phyloP scores from a whole-genome alignment of 2,888 invertebrate genomes.

The Cotesia congregata region DNA sequence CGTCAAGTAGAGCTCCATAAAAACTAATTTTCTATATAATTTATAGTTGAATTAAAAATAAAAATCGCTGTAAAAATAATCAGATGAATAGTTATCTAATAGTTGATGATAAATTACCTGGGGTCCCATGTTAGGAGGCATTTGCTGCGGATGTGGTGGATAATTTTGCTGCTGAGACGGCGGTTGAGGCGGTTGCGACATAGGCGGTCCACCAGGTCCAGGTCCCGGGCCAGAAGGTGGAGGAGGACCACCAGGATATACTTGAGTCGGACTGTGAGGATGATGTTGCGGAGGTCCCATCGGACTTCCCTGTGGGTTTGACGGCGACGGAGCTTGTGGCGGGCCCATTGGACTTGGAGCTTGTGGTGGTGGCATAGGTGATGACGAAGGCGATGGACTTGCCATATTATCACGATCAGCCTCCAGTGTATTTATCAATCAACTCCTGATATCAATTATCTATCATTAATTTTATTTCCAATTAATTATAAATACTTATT shows the following conservation, averaged over 20 bases:
- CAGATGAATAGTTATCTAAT: background rate
- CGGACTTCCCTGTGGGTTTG: constrained; percentile 70
- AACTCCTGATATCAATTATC: constrained; percentile 42
- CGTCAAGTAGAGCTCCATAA: constrained; percentile 44
- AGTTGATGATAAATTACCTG: constrained; percentile 55
- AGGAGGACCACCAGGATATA: constrained; percentile 54
- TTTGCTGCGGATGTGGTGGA: constrained; percentile 64
- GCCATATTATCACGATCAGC: constrained; percentile 74
- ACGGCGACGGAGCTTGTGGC: constrained; percentile 79
- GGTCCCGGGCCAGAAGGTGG: constrained; percentile 50
- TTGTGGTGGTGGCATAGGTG: constrained; percentile 90
- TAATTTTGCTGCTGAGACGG: constrained; percentile 62
- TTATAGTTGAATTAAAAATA: too few species aligned
- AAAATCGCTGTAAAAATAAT: background rate
- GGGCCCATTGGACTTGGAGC: constrained; percentile 91
- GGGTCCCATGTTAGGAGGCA: constrained; percentile 63
- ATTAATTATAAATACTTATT: background rate
- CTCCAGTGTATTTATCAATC: constrained; percentile 53
- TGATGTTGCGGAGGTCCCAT: constrained; percentile 72
- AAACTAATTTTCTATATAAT: too few species aligned
- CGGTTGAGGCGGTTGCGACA: constrained; percentile 49
- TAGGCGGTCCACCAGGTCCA: constrained; percentile 52
- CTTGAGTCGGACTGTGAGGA: constrained; percentile 63
- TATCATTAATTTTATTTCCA: background rate
- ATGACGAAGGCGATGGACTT: constrained; percentile 87